Evolutionary conservation across 2,797 vertebrate genomes (phyloP).

Genomic region (Bradypodion pumilum): DNA sequence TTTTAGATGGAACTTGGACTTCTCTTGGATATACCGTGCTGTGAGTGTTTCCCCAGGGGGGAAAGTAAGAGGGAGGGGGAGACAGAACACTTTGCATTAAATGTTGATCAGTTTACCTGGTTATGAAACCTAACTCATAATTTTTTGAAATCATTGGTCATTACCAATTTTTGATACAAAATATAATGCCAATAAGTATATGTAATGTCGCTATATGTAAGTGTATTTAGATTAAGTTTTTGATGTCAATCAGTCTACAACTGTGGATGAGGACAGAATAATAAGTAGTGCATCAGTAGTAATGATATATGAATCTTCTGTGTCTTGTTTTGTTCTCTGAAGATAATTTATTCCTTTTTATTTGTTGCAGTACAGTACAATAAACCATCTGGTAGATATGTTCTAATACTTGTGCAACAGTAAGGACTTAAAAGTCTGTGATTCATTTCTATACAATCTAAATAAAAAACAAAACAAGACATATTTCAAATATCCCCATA

Average conservation of each 20-base stretch:
- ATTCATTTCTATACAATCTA: conserved; percentile 36
- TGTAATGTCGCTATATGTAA: not conserved
- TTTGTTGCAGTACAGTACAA: conserved; percentile 34
- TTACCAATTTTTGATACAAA: not conserved
- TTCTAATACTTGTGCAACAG: conserved; percentile 33
- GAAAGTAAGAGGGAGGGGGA: too few relatives aligned
- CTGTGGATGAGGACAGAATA: conserved; percentile 2
- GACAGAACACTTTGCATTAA: too few relatives aligned
- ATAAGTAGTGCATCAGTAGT: not conserved
- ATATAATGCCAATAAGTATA: not conserved
- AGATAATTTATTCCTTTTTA: conserved; percentile 28
- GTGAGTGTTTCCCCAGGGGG: too few relatives aligned
- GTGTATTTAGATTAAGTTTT: conserved; percentile 2
- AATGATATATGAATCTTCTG: conserved; percentile 32
- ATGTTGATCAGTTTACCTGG: not conserved
- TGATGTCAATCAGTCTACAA: not conserved
- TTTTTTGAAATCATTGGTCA: not conserved
- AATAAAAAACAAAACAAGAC: conserved; percentile 15
- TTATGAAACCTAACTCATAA: not conserved
- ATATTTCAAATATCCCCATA: conserved; percentile 27
- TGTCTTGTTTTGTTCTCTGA: conserved; percentile 38
- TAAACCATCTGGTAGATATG: conserved; percentile 38
- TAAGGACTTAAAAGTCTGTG: conserved; percentile 26
- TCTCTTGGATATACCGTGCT: too few relatives aligned
- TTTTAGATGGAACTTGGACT: too few relatives aligned